phyloP scores from a whole-genome alignment of 2,797 vertebrate genomes.

The Hyperoplus immaculatus region DNA sequence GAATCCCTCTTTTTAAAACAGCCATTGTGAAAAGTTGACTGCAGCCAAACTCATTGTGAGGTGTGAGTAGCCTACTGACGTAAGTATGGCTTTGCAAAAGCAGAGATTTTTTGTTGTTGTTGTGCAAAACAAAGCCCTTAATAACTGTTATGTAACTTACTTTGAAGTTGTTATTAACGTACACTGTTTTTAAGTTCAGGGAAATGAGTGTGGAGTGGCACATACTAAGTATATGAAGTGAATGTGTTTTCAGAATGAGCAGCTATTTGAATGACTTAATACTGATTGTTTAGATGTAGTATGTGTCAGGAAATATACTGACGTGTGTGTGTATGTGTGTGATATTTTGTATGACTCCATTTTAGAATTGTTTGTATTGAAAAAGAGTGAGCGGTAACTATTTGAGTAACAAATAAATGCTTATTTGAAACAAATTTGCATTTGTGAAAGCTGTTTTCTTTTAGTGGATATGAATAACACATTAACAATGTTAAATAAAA shows the following conservation, averaged over 20 bases:
- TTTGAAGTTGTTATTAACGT: conserved; percentile 1
- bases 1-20: conserved; percentile 4
- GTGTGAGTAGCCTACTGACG: conserved; percentile 1
- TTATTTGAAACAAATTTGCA: conserved; percentile 37
- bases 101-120: neutral
- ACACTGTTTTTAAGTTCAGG: conserved; percentile 46
- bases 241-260: conserved; percentile 47
- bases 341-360: conserved; percentile 19
- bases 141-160: conserved; percentile 8
- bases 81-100: conserved; percentile 11
- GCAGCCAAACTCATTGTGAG: conserved; percentile 2
- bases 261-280: conserved; percentile 59
- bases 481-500: too few relatives aligned
- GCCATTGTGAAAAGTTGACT: conserved; percentile 9
- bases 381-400: conserved; percentile 3
- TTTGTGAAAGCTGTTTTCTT: neutral
- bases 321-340: conserved; percentile 7
- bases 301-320: conserved; percentile 27
- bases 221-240: conserved; percentile 2
- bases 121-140: conserved; percentile 5
- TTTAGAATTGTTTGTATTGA: conserved; percentile 59
- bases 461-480: too few relatives aligned
- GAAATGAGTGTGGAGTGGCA: conserved; percentile 23
- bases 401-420: conserved; percentile 63
- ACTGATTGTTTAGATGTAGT: conserved; percentile 24